phyloP scores from a whole-genome alignment of 2,888 invertebrate genomes.

The Panorpa germanica region DNA sequence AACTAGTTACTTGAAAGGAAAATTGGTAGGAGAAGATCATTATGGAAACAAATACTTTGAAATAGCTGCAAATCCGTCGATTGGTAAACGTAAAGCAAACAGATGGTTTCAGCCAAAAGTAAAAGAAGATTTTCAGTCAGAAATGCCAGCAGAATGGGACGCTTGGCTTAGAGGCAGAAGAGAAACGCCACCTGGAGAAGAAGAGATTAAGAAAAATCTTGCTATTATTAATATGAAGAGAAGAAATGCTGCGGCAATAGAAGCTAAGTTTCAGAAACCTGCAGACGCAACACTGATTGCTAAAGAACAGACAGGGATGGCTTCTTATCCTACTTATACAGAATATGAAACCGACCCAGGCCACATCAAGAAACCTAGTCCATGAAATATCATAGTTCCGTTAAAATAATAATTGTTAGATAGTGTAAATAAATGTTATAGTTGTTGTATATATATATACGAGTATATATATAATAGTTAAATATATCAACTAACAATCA shows the following conservation, averaged over 20 bases:
- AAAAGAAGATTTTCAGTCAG: conserved; percentile 45
- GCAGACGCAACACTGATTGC: conserved; percentile 25
- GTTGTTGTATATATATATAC: too few species aligned
- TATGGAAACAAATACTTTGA: conserved; percentile 71
- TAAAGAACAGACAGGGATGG: conserved; percentile 19
- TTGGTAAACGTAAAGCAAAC: conserved; percentile 40
- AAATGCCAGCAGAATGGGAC: conserved; percentile 75
- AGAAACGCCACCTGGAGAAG: conserved; percentile 44
- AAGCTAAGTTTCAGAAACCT: conserved; percentile 30
- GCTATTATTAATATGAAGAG: conserved; percentile 54
- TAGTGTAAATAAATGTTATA: too few species aligned
- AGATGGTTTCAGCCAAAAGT: conserved; percentile 55
- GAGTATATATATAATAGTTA: too few species aligned
- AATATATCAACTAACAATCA: too few species aligned
- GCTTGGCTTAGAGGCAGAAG: conserved; percentile 60
- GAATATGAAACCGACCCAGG: conserved; percentile 36
- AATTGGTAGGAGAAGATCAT: conserved; percentile 50
- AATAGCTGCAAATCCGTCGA: conserved; percentile 43
- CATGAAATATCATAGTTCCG: too few species aligned
- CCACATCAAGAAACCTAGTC: too few species aligned
- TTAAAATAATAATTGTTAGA: too few species aligned
- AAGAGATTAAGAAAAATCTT: conserved; percentile 51
- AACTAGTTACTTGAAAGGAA: conserved; percentile 32
- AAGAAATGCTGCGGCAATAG: conserved; percentile 51
- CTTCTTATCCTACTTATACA: conserved; percentile 32